These are phyloP conservation scores for Parapsyche elsis DNA, from an alignment of 1,140 invertebrate species.

Conservation along the genomic window DNA sequence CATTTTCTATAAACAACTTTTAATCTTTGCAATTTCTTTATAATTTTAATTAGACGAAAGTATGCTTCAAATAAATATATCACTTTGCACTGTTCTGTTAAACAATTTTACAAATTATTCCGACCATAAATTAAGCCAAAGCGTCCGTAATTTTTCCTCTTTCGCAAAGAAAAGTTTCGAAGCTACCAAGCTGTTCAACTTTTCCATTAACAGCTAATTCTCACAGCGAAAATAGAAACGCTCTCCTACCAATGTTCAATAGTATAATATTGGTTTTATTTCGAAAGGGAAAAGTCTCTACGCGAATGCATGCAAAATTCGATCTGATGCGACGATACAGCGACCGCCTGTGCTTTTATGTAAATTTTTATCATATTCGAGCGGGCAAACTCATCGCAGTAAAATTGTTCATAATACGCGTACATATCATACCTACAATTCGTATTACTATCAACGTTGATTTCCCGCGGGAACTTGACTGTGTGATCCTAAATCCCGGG, in stretches of 20 bases:
- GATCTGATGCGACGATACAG: not conserved
- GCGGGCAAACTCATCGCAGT: not conserved
- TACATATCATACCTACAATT: not conserved
- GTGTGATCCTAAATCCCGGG: not conserved
- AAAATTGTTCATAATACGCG: too few species aligned
- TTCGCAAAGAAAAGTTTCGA: not conserved
- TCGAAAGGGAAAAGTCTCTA: not conserved
- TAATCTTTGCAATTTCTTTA: too few species aligned
- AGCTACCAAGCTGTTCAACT: not conserved
- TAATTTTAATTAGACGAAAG: too few species aligned
- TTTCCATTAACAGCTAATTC: conserved; percentile 7
- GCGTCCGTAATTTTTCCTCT: not conserved
- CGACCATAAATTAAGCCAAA: not conserved
- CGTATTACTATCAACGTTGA: not conserved
- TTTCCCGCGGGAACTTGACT: not conserved
- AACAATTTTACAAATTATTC: not conserved
- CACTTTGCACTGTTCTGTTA: too few species aligned
- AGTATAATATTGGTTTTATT: too few species aligned
- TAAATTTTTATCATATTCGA: conserved; percentile 9
- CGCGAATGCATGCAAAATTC: not conserved
- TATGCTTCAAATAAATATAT: too few species aligned
- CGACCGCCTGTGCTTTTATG: not conserved
- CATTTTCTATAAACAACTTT: too few species aligned
- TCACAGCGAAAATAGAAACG: not conserved
- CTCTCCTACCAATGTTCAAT: not conserved